Base-by-base conservation (phyloP, 2,113 vertebrate species). In the Apaloderma vittatum region DNA sequence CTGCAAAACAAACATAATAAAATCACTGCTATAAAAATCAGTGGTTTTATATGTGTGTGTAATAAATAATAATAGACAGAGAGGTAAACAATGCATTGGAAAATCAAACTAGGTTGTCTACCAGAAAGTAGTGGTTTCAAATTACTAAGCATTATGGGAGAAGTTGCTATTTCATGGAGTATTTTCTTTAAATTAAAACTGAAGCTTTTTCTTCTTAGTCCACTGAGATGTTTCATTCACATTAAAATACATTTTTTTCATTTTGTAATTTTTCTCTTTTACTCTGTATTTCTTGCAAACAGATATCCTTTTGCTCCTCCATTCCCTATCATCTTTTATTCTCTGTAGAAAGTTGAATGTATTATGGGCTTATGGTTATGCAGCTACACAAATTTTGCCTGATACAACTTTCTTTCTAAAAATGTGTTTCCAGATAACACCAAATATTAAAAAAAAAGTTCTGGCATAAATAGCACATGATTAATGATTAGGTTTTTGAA, bases 21-120 rank as follows among this genome's bases (percentile, higher is more conserved):
- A 94, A 81, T 73, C 70, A 88, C 72, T 58, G 16, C 57, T 90
- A 65, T 88, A 86, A 89, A 97, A 94, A 82, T 32, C 11, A 24
- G 67, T 96, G 68, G 51, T 66, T 92, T 91, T 87, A 37, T 59
- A 13, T 62, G 8, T 57, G 37, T 90, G 18, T 90, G 46, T 91
- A 90, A 97, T 96, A 96, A 97, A 97, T 68, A 22, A 59, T 94
- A 78, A 88, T 89, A 93, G 84, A 18, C 74, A 46, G 63, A 96
- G 77, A 95, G 29, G 65, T 55, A 94, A 97, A 90, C 37, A 71
- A 86, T 67, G 45, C 54, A 57, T 92, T 94, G 54, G 61, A 86
- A 94, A 97, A 97, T 97, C 76, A 96, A 71, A 95, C 96, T 87
- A 97, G 49, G 14, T 43, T 73, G 48, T 27, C 75, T 97, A 85